Evolutionary conservation across 2,888 invertebrate genomes (phyloP), one percentile per base, ranked within the genome.

Genomic region (Arge pagana): DNA sequence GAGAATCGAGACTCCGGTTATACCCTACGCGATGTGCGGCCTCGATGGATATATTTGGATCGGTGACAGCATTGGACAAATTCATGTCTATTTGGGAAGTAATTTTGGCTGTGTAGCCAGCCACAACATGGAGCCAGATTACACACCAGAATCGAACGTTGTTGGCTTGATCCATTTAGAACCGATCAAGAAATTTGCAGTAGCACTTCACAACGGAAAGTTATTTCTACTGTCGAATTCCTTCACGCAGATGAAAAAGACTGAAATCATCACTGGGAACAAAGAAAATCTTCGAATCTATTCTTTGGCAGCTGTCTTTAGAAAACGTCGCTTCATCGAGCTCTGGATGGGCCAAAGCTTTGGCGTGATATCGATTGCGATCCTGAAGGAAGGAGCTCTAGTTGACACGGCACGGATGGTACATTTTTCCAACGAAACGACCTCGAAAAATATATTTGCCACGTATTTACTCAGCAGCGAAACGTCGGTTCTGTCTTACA

Each of bases 321-420:
- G 64, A 3, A 71, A 70, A 40, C 66, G 74, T 15, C 64, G 74
- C 2, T 59, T 74, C 16, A 82, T 87, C 64, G 91, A 93, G 71
- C 76, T 95, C 11, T 96, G 96, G 96, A 90, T 93, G 63, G 96
- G 96, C 1, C 93, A 93, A 63, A 82, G 84, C 23, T 84, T 85
- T 54, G 93, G 91, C 1, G 85, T 85, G 48, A 86, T 96, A 58
- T 86, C 87, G 42, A 85, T 92, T 16, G 94, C 93, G 73, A 80
- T 85, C 0, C 80, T 95, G 45, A 83, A 84, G 62, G 85, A 83
- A 53, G 62, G 61, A 0, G 70, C 55, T 50, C 59, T 76, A 15
- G 55, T 66, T 3, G 75, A 76, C 23, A 82, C 84, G 28, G 83
- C 88, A 4, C 90, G 92, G 31, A 81, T 87, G 21, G 85, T 84